phyloP scores from a whole-genome alignment of 2,888 invertebrate species.

The Vandiemenella viatica region DNA sequence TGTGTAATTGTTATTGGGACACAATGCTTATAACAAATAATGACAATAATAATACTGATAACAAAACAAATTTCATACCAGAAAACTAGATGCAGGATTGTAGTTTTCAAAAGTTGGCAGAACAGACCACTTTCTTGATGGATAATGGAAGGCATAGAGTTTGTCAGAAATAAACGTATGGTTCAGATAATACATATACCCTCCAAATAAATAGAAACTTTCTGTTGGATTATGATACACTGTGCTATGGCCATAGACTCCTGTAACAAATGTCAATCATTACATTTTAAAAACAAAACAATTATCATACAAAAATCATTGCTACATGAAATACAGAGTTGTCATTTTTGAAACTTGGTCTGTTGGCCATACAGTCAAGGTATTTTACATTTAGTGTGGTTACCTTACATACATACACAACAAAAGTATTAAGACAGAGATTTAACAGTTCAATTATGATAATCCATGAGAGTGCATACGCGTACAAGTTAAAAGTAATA shows the following conservation, averaged over 20 bases:
- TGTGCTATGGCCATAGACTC: conserved; percentile 74
- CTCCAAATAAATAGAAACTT: conserved; percentile 81
- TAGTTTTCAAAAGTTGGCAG: conserved; percentile 54
- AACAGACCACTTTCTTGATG: conserved; percentile 65
- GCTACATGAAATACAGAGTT: not conserved
- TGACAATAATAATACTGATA: conserved; percentile 6
- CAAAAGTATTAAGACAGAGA: too few relatives aligned
- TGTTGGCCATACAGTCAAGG: too few relatives aligned
- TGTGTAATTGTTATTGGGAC: not conserved
- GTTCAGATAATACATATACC: conserved; percentile 59
- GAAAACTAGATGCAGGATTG: conserved; percentile 33
- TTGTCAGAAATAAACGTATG: conserved; percentile 56
- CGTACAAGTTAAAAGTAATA: too few relatives aligned
- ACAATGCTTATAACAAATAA: not conserved
- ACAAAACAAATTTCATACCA: conserved; percentile 25
- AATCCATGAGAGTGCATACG: too few relatives aligned
- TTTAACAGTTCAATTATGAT: too few relatives aligned
- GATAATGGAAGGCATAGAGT: conserved; percentile 61
- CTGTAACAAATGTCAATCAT: conserved; percentile 23
- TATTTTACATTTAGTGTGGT: too few relatives aligned
- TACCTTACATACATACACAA: too few relatives aligned
- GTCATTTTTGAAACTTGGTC: not conserved
- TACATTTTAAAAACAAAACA: too few relatives aligned
- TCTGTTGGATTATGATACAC: conserved; percentile 69
- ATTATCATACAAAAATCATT: not conserved